These are phyloP conservation scores for Cynopterus sphinx DNA, from an alignment of 2,797 vertebrate genomes.

Conservation along the genomic window DNA sequence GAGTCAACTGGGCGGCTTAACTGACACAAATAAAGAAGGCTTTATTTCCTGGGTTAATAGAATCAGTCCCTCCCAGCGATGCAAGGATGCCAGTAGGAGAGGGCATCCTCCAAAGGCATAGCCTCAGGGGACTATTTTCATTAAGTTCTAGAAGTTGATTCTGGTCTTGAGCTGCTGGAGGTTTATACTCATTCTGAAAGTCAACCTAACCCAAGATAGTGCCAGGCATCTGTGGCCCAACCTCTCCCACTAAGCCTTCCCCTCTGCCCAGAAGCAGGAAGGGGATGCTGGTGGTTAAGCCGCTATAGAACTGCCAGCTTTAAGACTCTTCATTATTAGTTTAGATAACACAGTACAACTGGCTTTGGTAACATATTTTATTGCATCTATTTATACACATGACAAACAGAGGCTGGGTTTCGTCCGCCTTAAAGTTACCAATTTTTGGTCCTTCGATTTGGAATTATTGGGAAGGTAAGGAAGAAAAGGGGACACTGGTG, in stretches of 20 bases:
- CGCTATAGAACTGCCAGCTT: constrained; percentile 78
- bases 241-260: neutral
- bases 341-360: constrained; percentile 78
- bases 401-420: constrained; percentile 74
- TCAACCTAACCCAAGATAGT: neutral
- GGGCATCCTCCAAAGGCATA: constrained; percentile 20
- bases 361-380: constrained; percentile 82
- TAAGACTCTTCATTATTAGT: constrained; percentile 83
- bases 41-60: constrained; percentile 13
- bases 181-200: constrained; percentile 47
- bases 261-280: constrained; percentile 72
- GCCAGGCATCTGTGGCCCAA: constrained; percentile 40
- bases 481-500: neutral
- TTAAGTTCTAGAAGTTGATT: neutral
- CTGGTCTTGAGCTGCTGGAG: neutral
- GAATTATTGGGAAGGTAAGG: neutral
- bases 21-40: neutral
- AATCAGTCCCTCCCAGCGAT: neutral
- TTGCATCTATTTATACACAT: constrained; percentile 75
- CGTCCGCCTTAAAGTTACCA: constrained; percentile 57
- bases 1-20: neutral
- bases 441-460: constrained; percentile 37
- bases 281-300: constrained; percentile 66
- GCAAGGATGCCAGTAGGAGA: neutral
- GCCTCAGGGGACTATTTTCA: constrained; percentile 1